Conservation (phyloP, 2,113 vertebrate genomes). For the Okapia johnstoni region DNA sequence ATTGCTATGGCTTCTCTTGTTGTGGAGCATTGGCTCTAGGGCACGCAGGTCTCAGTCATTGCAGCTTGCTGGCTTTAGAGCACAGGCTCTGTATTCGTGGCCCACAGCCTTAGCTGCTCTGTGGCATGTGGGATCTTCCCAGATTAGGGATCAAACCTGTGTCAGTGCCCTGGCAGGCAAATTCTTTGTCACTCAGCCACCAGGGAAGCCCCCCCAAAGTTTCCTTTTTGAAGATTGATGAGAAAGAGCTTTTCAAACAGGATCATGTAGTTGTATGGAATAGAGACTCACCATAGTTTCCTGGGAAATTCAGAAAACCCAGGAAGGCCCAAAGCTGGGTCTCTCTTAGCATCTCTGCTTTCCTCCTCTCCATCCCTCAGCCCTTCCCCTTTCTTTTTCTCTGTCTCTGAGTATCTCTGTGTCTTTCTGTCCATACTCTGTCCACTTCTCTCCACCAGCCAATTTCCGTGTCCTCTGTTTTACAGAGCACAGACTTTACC, state of each 20-base stretch:
- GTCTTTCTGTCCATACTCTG: neutral
- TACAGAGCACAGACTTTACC: neutral
- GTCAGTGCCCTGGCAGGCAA: neutral
- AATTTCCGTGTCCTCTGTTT: neutral
- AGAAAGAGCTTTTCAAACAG: neutral
- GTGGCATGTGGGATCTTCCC: neutral
- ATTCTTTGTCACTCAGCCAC: neutral
- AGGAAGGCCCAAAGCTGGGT: neutral
- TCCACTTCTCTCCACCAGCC: neutral
- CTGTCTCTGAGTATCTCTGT: neutral
- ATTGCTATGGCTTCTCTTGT: neutral
- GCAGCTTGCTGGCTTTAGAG: neutral
- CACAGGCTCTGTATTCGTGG: neutral
- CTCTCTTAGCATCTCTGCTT: neutral
- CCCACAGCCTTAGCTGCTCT: neutral
- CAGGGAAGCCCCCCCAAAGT: neutral
- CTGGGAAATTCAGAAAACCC: neutral
- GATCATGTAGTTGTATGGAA: neutral
- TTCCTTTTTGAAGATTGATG: neutral
- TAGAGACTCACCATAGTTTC: neutral
- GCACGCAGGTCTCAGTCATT: neutral
- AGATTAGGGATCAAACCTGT: neutral
- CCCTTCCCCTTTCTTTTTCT: neutral
- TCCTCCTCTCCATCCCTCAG: fast-evolving
- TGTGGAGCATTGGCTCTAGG: neutral